Base-by-base conservation (phyloP, 2,888 invertebrate species). In the Eristalis arbustorum region DNA sequence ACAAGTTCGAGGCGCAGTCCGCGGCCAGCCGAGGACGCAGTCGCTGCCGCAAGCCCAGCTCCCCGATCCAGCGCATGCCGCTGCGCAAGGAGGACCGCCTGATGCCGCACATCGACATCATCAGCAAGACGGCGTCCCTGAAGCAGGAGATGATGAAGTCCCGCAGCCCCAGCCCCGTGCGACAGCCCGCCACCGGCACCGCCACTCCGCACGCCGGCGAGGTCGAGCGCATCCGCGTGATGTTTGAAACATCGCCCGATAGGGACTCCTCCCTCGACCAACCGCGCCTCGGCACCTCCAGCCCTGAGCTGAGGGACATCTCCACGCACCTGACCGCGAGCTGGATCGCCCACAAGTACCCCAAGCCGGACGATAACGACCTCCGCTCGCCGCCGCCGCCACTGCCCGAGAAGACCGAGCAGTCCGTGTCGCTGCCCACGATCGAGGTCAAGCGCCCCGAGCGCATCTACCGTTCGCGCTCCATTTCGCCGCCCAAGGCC, bases 51-150 rank as follows among this genome's bases (percentile, higher is more conserved):
- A 93, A 93, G 0, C 80, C 89, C 4, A 92, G 93, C n/a, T 95
- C 96, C 0, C 96, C 96, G 0, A 95, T 96, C 68, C 95, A 95
- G 10, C 93, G 94, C 56, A 93, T 94, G 42, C 95, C 95, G 0
- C 93, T 96, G 40, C 94, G 95, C 42, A 93, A 95, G 0, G 95
- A 95, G 75, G 96, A 97, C 90, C 94, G 97, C 14, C 95, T 95
- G 88, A 97, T 97, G 97, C 97, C 97, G 0, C 97, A 96, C 90
- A 97, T 97, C 88, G 97, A 97, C 90, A 95, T 97, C n/a, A 98
- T 97, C 89, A 97, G 97, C 89, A 97, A 97, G 93, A 95, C 96
- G 75, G 97, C 97, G 0, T 94, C 95, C 0, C 92, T 96, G 40
- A 93, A 94, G 76, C 94, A 94, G 3, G 93, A 94, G 88, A 93